phyloP scores from a whole-genome alignment of 1,140 invertebrate genomes.

The Lethocerus indicus region DNA sequence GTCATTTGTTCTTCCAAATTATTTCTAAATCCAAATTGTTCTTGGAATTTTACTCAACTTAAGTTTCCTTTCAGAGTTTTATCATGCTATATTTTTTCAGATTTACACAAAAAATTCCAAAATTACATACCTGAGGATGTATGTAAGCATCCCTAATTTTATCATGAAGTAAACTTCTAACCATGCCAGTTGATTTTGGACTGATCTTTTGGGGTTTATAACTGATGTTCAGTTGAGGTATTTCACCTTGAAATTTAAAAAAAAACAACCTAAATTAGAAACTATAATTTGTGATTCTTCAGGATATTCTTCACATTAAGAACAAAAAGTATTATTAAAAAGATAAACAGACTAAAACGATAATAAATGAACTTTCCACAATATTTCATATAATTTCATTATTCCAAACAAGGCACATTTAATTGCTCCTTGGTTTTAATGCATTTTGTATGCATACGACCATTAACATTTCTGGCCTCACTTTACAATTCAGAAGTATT shows the following conservation, averaged over 20 bases:
- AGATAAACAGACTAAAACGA: no score
- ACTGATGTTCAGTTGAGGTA: constrained; percentile 91
- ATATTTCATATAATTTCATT: no score
- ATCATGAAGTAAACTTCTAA: constrained; percentile 81
- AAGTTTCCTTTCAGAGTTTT: no score
- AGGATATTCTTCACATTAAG: not conserved
- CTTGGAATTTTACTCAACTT: no score
- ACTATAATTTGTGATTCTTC: not conserved
- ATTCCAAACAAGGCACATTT: no score
- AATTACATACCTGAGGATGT: constrained; percentile 61
- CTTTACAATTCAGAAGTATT: no score
- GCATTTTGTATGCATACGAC: no score
- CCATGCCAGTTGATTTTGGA: constrained; percentile 81
- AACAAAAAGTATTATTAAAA: no score
- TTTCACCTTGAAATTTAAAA: constrained; percentile 34
- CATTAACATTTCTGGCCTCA: no score
- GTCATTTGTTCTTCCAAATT: no score
- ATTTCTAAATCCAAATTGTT: no score
- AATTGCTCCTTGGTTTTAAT: not conserved
- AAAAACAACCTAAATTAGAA: not conserved
- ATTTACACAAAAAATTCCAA: constrained; percentile 1
- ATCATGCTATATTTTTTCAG: not conserved
- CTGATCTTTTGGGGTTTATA: constrained; percentile 99
- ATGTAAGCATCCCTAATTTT: constrained; percentile 94
- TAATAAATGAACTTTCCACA: no score